A percentile compares a stretch with the other conserved stretches of the same genome.
Conservation (phyloP, 2,888 invertebrate genomes). For the Platycheirus rosarum region DNA sequence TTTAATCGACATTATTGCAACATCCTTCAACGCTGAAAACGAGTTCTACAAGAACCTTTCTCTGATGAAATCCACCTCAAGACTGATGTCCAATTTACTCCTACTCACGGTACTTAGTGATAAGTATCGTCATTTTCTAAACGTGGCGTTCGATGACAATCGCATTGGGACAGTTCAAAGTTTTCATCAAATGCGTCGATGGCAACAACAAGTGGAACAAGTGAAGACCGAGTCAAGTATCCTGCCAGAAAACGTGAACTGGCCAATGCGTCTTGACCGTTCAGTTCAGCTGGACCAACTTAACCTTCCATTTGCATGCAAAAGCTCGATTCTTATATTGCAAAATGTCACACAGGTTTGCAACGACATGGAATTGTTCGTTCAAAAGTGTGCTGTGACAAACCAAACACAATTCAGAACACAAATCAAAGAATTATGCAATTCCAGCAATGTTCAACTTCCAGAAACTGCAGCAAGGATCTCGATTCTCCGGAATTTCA, state of each 20-base stretch:
- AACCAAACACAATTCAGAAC: slow-evolving; percentile 43
- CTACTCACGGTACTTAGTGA: slow-evolving; percentile 82
- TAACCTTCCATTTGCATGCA: slow-evolving; percentile 21
- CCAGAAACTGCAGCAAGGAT: slow-evolving; percentile 67
- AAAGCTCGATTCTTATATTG: not conserved
- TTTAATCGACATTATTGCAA: slow-evolving; percentile 81
- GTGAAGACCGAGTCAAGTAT: slow-evolving; percentile 11
- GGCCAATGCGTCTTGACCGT: slow-evolving; percentile 77
- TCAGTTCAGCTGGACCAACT: slow-evolving; percentile 69
- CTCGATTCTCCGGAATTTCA: slow-evolving; percentile 78
- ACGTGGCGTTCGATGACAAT: slow-evolving; percentile 79
- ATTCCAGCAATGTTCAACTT: slow-evolving; percentile 25
- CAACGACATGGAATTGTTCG: slow-evolving; percentile 46
- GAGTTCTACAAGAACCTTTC: slow-evolving; percentile 81
- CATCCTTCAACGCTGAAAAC: slow-evolving; percentile 81
- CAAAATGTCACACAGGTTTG: slow-evolving; percentile 49
- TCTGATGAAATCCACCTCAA: slow-evolving; percentile 76
- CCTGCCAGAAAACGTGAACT: slow-evolving; percentile 64
- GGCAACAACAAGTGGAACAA: slow-evolving; percentile 57
- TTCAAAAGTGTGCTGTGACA: slow-evolving; percentile 14
- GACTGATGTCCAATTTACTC: slow-evolving; percentile 80
- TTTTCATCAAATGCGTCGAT: slow-evolving; percentile 78
- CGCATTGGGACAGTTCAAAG: slow-evolving; percentile 79
- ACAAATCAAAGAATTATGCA: slow-evolving; percentile 52
- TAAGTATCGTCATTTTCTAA: slow-evolving; percentile 81